Evolutionary conservation across 2,797 vertebrate species (phyloP), one percentile per base, ranked within the genome.

Genomic region (Nannoperca obscura): DNA sequence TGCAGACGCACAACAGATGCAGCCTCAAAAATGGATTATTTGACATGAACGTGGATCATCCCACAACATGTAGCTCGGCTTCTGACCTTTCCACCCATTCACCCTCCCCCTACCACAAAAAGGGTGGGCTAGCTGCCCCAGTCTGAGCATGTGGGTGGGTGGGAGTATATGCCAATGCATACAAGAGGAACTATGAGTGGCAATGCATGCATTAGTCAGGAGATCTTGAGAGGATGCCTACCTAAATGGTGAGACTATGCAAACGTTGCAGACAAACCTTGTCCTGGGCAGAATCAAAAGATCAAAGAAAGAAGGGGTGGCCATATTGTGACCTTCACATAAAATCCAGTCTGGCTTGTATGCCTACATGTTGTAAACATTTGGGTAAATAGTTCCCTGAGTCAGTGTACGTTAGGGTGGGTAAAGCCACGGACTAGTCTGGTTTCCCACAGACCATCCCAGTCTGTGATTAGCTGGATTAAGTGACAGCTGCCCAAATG

Each of bases 401-500:
- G 73, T 84, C 80, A 46, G 50, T 68, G 81, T 58, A 60, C 40
- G 79, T 55, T 72, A 72, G 76, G 81, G 74, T 76, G 80, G 85
- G 89, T 85, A 84, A 91, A 90, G 83, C 89, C 80, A 83, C 5
- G 46, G 82, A 88, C 86, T 89, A 81, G 94, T 82, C 92, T 93
- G 88, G 92, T 93, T 95, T 95, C 95, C 93, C 94, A 95, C 94
- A 94, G 93, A 93, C 91, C 85, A 86, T 86, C 86, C 90, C 87
- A 62, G 91, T 91, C 92, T 92, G 92, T 94, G 95, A 96, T 96
- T 96, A 95, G 95, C 92, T 94, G 95, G 95, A 95, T 96, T 96
- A 96, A 95, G 92, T 94, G 95, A 95, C 95, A 96, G 95, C 95
- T 96, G 95, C 95, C 94, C 92, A 94, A 95, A 95, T 93, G 94